Conservation (phyloP, 2,797 vertebrate species). For the Parauchenoglanis punctatus region DNA sequence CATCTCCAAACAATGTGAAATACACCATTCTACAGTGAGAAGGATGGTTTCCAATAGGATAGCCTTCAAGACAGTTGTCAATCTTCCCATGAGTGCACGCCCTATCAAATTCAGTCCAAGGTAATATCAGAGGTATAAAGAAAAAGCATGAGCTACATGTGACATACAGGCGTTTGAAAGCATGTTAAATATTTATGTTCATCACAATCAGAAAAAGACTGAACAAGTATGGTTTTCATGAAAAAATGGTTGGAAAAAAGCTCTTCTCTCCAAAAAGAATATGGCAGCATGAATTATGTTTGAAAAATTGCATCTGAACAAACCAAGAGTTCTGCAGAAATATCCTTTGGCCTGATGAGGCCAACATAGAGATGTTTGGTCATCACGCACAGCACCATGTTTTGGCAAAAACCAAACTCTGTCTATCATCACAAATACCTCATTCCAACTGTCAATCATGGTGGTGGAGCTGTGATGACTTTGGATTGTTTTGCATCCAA, state of each 20-base stretch:
- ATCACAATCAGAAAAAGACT: not conserved
- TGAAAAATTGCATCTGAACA: not conserved
- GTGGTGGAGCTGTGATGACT: not conserved
- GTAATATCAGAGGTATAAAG: not conserved
- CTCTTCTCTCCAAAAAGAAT: not conserved
- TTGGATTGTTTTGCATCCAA: not conserved
- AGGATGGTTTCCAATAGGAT: not conserved
- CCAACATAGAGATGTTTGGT: not conserved
- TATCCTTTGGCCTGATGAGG: not conserved
- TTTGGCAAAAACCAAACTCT: conserved; percentile 5
- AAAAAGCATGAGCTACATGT: not conserved
- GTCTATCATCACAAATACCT: not conserved
- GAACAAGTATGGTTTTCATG: not conserved
- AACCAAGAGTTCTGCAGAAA: not conserved
- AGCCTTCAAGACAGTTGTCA: not conserved
- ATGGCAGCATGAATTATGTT: not conserved
- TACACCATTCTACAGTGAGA: too few species aligned
- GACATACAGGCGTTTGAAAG: not conserved
- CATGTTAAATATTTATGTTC: not conserved
- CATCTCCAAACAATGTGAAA: too few species aligned
- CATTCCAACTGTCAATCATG: not conserved
- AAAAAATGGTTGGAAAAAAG: not conserved
- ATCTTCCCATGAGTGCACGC: not conserved
- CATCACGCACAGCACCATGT: not conserved
- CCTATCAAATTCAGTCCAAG: not conserved